Percentiles rank a stretch among this genome's conserved stretches.
phyloP scores from a whole-genome alignment of 2,888 invertebrate genomes.

The Caenorhabditis macrosperma region DNA sequence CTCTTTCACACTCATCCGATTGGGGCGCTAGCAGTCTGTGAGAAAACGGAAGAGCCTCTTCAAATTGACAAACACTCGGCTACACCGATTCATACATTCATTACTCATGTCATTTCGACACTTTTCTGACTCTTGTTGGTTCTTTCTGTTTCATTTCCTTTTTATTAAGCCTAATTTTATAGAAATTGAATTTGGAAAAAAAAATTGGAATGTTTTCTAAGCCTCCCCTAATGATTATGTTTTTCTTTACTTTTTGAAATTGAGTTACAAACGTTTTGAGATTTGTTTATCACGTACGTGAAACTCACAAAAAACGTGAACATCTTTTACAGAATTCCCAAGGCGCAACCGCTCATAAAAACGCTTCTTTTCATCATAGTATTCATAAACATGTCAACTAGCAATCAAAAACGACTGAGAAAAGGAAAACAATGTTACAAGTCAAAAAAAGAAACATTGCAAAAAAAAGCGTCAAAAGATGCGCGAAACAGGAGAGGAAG shows the following conservation, averaged over 20 bases:
- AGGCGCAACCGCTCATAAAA: too few species aligned
- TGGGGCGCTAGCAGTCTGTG: slow-evolving; percentile 45
- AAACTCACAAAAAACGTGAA: too few species aligned
- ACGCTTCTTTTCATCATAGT: too few species aligned
- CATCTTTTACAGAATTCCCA: too few species aligned
- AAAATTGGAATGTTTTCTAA: not conserved
- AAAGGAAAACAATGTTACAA: slow-evolving; percentile 4
- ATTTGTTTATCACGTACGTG: too few species aligned
- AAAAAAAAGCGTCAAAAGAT: slow-evolving; percentile 41
- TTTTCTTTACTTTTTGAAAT: too few species aligned
- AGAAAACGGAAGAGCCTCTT: slow-evolving; percentile 42
- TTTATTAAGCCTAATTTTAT: not conserved
- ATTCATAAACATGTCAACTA: slow-evolving; percentile 3
- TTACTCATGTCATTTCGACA: slow-evolving; percentile 47
- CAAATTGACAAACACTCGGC: slow-evolving; percentile 50
- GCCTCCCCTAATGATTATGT: too few species aligned
- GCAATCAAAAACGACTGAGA: not conserved
- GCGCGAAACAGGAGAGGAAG: slow-evolving; percentile 42
- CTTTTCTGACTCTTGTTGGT: not conserved
- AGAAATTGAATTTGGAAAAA: not conserved
- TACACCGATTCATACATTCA: slow-evolving; percentile 42
- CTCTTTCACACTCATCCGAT: slow-evolving; percentile 61
- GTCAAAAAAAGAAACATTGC: slow-evolving; percentile 38
- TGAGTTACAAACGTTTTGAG: too few species aligned
- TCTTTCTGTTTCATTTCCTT: not conserved